Evolutionary conservation across 2,888 invertebrate genomes (phyloP).

Genomic region (Aleiodes alternator): DNA sequence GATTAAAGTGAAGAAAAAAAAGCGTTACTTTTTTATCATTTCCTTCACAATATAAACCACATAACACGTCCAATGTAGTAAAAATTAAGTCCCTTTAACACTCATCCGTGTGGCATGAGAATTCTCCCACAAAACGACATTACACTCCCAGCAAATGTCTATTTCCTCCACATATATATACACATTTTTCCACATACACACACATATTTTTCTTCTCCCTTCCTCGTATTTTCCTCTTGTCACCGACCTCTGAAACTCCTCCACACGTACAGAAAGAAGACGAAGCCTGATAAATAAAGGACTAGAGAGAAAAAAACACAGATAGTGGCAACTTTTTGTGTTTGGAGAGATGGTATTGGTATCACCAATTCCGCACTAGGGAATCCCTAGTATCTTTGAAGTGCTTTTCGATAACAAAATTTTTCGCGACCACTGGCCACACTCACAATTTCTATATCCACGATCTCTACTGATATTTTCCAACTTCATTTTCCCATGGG

Average conservation of each 20-base stretch:
- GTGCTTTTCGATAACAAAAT: slow-evolving; percentile 46
- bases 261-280: background rate
- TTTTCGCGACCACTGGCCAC: slow-evolving; percentile 26
- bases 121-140: slow-evolving; percentile 24
- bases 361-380: slow-evolving; percentile 3
- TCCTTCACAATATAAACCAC: background rate
- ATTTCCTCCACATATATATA: background rate
- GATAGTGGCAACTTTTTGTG: background rate
- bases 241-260: background rate
- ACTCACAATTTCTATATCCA: background rate
- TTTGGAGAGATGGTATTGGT: slow-evolving; percentile 9
- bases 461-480: slow-evolving; percentile 7
- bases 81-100: slow-evolving; percentile 11
- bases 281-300: background rate
- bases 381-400: slow-evolving; percentile 20
- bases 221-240: slow-evolving; percentile 14
- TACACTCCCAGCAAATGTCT: slow-evolving; percentile 9
- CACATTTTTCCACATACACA: no score
- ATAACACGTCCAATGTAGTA: slow-evolving; percentile 15
- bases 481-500: slow-evolving; percentile 23
- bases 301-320: background rate
- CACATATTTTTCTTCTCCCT: background rate
- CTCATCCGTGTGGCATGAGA: background rate
- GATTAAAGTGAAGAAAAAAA: background rate
- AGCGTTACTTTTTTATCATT: no score